A percentile compares a stretch with the other conserved stretches of the same genome.
These are phyloP conservation scores for Cotesia glomerata DNA, from an alignment of 1,140 invertebrate species.

Conservation along the genomic window DNA sequence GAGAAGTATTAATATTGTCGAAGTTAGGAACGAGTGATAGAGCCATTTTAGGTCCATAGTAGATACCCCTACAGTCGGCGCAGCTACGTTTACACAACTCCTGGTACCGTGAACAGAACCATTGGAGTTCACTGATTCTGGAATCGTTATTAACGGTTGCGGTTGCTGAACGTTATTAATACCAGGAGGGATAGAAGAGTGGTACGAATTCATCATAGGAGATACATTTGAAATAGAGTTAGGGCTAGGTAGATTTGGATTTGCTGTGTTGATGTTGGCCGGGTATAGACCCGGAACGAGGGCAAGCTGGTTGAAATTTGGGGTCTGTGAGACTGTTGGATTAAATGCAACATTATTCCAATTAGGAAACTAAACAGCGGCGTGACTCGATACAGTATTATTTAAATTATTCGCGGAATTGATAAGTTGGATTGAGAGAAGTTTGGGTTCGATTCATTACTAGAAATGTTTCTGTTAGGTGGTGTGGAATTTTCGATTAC, in stretches of 20 bases:
- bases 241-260: not conserved
- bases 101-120: not conserved
- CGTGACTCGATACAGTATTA: too few relatives aligned
- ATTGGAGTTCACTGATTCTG: not conserved
- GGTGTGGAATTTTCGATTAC: too few relatives aligned
- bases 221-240: not conserved
- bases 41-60: not conserved
- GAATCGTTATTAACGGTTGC: not conserved
- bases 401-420: too few relatives aligned
- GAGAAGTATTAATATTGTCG: not conserved
- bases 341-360: not conserved
- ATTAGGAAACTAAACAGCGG: not conserved
- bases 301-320: not conserved
- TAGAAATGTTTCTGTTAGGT: too few relatives aligned
- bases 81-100: not conserved
- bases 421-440: too few relatives aligned
- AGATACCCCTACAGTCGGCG: not conserved
- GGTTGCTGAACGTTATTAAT: not conserved
- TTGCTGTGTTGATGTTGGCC: not conserved
- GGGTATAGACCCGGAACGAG: not conserved
- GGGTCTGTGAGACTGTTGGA: not conserved
- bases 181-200: not conserved
- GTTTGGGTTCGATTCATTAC: too few relatives aligned
- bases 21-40: not conserved
- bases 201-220: not conserved